These are phyloP conservation scores for Drosophila gunungcola DNA, from an alignment of 1,140 invertebrate species.

Conservation along the genomic window DNA sequence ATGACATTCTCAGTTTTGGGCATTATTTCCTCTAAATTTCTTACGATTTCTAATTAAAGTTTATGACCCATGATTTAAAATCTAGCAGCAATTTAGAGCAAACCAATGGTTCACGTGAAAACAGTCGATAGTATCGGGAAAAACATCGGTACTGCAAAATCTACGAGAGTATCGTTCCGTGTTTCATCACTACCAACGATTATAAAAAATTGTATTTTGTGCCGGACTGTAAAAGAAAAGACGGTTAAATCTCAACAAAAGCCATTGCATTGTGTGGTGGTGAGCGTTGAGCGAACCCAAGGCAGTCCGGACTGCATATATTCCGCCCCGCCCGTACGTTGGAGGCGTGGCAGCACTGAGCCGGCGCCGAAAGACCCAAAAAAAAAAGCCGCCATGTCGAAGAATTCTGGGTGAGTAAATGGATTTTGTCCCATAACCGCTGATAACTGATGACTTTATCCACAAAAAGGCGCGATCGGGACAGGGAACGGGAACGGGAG, in stretches of 20 bases:
- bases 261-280: neutral
- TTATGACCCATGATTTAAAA: no score
- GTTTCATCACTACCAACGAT: neutral
- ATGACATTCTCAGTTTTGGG: no score
- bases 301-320: neutral
- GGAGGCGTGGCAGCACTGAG: neutral
- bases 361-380: slow-evolving; percentile 1
- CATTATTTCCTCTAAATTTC: no score
- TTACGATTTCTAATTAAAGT: no score
- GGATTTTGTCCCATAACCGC: neutral
- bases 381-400: slow-evolving; percentile 23
- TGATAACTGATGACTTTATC: neutral
- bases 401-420: slow-evolving; percentile 34
- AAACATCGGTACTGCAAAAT: no score
- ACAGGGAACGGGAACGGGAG: slow-evolving; percentile 62
- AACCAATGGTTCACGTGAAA: no score
- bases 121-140: neutral
- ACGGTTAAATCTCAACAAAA: slow-evolving; percentile 8
- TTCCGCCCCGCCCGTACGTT: neutral
- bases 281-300: no score
- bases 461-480: slow-evolving; percentile 20
- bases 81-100: no score
- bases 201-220: slow-evolving; percentile 1
- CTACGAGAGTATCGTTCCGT: neutral
- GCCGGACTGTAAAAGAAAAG: slow-evolving; percentile 15